These are phyloP conservation scores for Agriopis marginaria DNA, from an alignment of 2,888 invertebrate genomes.

Conservation along the genomic window DNA sequence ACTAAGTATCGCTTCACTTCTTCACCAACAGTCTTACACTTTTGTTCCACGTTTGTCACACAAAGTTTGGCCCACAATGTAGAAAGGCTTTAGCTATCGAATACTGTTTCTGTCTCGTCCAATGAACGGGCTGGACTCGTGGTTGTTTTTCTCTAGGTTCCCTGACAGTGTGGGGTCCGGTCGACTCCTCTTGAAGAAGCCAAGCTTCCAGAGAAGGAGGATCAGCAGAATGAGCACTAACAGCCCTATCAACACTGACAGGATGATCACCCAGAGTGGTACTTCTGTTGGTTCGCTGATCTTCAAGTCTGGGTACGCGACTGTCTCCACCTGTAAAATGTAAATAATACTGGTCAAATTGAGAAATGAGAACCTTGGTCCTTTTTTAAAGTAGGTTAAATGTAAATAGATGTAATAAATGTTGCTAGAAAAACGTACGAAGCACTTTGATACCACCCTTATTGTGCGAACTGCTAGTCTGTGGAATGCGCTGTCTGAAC, in stretches of 20 bases:
- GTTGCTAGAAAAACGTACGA: too few species aligned
- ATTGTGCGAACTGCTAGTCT: too few species aligned
- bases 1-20: slow-evolving; percentile 50
- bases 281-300: slow-evolving; percentile 91
- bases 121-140: slow-evolving; percentile 89
- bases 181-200: slow-evolving; percentile 95
- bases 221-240: slow-evolving; percentile 93
- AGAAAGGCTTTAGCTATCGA: slow-evolving; percentile 70
- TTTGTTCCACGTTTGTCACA: slow-evolving; percentile 47
- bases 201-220: slow-evolving; percentile 94
- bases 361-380: too few species aligned
- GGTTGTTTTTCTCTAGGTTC: slow-evolving; percentile 90
- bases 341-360: slow-evolving; percentile 1
- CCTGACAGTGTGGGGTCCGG: slow-evolving; percentile 94
- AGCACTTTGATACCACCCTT: too few species aligned
- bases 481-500: too few species aligned
- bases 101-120: slow-evolving; percentile 74
- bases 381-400: too few species aligned
- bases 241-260: slow-evolving; percentile 94
- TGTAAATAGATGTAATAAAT: too few species aligned
- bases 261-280: slow-evolving; percentile 94
- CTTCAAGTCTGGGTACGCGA: slow-evolving; percentile 93
- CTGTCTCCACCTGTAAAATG: slow-evolving; percentile 90
- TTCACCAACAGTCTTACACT: slow-evolving; percentile 48
- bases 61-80: slow-evolving; percentile 33